Evolutionary conservation across 1,140 invertebrate species (phyloP), one percentile per base, ranked within the genome.

Genomic region (Macrocentrus cingulum): DNA sequence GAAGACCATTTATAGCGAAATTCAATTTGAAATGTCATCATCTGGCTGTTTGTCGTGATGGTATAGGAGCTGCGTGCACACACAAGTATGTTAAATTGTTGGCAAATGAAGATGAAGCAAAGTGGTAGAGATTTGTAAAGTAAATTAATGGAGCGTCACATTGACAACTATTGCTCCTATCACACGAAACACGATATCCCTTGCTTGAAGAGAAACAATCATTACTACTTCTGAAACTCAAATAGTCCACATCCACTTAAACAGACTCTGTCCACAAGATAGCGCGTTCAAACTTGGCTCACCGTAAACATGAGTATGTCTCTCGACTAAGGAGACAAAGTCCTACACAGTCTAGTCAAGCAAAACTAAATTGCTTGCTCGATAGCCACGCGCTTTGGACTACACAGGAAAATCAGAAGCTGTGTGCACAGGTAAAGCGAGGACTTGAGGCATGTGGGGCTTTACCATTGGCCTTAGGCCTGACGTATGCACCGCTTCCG

Each of bases 171-270:
- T 22, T 13, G 15, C 8, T 20, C 15, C 15, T 51, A 51, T 51
- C 32, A 20, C 49, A 15, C 18, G 32, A 52, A 2, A 22, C 41
- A 6, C 36, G 13, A 29, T 29, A 29, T 29, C 42, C 19, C 51
- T 19, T 13, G 36, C 8, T 23, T 3, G 25, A 37, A 25, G 44
- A 56, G 44, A 56, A 63, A 63, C 60, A 62, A 66, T 66, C 65
- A 65, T 66, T 61, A 61, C 60, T 63, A 60, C 63, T 65, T 57
- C 46, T 52, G 25, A 56, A 65, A 66, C 60, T 64, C 60, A 64
- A 64, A 62, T 46, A 60, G 23, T 29, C 37, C 25, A 16, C 39
- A 2, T 48, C 34, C 36, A 8, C 44, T 32, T 34, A 2, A 11
- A 2, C 5, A 37, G 16, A 37, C 25, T 15, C 11, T 6, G 29